Evolutionary conservation across 2,888 invertebrate species (phyloP), one percentile per base, ranked within the genome.

Genomic region (Pollenia griseotomentosa): DNA sequence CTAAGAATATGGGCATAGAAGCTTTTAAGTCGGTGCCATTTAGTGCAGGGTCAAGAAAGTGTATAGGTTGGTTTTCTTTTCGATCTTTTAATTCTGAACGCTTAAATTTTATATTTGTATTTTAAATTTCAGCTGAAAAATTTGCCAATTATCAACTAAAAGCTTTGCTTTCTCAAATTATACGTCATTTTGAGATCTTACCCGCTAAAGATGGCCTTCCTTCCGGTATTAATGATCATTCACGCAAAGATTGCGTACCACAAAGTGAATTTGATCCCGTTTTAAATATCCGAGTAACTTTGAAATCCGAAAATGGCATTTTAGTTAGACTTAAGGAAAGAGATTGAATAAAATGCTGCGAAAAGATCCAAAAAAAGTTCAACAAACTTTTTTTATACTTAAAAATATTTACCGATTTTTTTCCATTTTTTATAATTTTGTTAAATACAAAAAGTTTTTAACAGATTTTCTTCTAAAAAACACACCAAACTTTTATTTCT

Each of bases 11-110:
- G 2, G 90, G 88, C 33, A 86, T 92, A 19, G 89, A 94, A 86
- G 94, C 94, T 0, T 95, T 94, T 88, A 93, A 93, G 51, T 95
- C 94, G 93, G 91, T 96, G 11, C 94, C 95, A 0, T 96, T 96
- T 86, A 95, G 95, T 89, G 95, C 89, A 94, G 95, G 85, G 61
- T 88, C 88, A 23, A 82, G 87, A 46, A 73, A 80, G 12, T 83
- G 84, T 23, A 87, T 87, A 71, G 83, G 83, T 87, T 33, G 0
- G 33, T 33, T 33, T 33, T 5, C 2, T 33, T 33, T 6, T 33
- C 0, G 33, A 33, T 33, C 1, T 4, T 6, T 33, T 6, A 65
- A 66, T 83, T 75, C 16, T 11, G 1, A 85, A n/a, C 12, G 5
- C 70, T 1, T 33, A 16, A 79, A 33, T 33, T 88, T 73, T 84